Evolutionary conservation across 2,888 invertebrate genomes (phyloP), one percentile per base, ranked within the genome.

Genomic region (Xiphydria camelus): DNA sequence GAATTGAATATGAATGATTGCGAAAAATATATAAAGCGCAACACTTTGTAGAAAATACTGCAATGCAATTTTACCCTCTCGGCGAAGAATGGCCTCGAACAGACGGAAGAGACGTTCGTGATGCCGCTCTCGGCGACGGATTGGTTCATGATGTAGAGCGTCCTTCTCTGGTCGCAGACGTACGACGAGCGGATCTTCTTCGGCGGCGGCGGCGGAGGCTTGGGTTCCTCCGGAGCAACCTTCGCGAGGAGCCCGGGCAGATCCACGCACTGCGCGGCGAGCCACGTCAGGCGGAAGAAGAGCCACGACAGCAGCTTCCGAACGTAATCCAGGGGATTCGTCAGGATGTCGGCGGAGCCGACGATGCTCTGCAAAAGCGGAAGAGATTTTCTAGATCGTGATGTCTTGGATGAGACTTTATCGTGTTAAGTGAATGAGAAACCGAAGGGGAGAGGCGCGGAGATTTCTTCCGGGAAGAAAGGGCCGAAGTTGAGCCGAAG

Each of bases 81-180:
- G 1, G 89, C 83, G 73, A 84, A 86, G 70, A 86, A 90, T 2
- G 83, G 82, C 41, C 83, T 70, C 17, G 80, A 80, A 53, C 77
- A 78, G 20, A 76, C 76, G 19, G 71, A 61, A 32, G 75, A 59
- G 21, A 76, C 67, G 51, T 74, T 74, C 4, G 76, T 75, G 47
- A 76, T 73, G 41, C 72, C 73, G 12, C 62, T 62, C 12, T 68
- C 57, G 6, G 75, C 75, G 45, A 79, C 76, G 2, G 78, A 76
- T 54, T 86, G 83, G 55, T 88, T 83, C 53, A 88, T 71, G 37
- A 85, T 82, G 68, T 86, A 91, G 2, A 91, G 76, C 22, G 82
- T 83, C 45, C 86, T 83, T 50, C 82, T 80, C 66, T 85, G 85
- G 70, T 91, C 91, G 71, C 91, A 91, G 2, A 89, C 83, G 58